phyloP scores from a whole-genome alignment of 2,797 vertebrate genomes.

The Gallinago solitaria region DNA sequence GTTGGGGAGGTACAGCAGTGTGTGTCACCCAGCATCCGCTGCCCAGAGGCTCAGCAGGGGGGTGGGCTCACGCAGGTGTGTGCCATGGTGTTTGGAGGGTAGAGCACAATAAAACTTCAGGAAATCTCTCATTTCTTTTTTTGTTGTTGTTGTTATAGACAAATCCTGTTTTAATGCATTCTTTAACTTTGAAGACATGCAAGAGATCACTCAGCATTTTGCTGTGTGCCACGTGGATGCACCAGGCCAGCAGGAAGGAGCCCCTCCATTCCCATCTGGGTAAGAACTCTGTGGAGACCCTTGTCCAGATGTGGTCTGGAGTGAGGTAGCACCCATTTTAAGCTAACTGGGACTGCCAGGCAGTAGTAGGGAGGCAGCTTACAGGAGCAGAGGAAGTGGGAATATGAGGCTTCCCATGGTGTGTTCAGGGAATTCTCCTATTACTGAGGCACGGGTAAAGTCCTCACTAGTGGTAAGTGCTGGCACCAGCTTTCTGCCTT shows the following conservation, averaged over 20 bases:
- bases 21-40: neutral
- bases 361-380: neutral
- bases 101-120: neutral
- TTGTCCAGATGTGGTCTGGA: neutral
- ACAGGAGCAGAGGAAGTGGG: neutral
- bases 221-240: constrained; percentile 93
- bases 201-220: constrained; percentile 94
- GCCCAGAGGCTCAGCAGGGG: neutral
- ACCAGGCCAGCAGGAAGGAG: constrained; percentile 93
- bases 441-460: neutral
- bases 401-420: neutral
- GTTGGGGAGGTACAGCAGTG: neutral
- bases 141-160: constrained; percentile 77
- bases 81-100: neutral
- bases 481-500: neutral
- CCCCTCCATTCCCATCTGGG: constrained; percentile 89
- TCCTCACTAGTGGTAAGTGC: neutral
- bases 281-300: constrained; percentile 66
- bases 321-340: neutral
- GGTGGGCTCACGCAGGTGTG: neutral
- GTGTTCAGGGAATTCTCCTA: neutral
- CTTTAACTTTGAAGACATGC: constrained; percentile 98
- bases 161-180: constrained; percentile 96
- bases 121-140: neutral
- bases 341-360: neutral